Evolutionary conservation across 2,113 vertebrate genomes (phyloP).

Genomic region (Tylochromis polylepis): DNA sequence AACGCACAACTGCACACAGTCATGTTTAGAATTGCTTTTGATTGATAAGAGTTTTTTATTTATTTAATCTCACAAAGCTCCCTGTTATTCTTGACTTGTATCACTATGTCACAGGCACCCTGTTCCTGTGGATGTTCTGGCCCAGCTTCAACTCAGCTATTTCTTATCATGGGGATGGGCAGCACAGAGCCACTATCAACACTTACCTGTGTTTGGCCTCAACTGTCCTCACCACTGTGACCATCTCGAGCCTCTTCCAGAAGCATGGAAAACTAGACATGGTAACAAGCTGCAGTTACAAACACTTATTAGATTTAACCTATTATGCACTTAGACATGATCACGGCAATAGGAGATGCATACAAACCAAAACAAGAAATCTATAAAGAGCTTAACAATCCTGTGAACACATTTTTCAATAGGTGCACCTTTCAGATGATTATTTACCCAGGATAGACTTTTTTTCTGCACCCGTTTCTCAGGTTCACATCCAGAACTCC

Average conservation of each 20-base stretch:
- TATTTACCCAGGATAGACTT: not conserved
- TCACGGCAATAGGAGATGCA: not conserved
- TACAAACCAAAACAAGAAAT: not conserved
- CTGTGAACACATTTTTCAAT: rapidly evolving
- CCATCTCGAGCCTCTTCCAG: conserved; percentile 85
- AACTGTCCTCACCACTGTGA: conserved; percentile 84
- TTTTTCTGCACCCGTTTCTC: not conserved
- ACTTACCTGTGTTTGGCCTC: conserved; percentile 90
- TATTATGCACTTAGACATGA: not conserved
- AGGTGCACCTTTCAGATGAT: not conserved
- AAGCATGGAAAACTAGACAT: conserved; percentile 93
- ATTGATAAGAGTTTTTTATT: rapidly evolving
- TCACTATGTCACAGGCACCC: conserved; percentile 75
- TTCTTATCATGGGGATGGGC: conserved; percentile 83
- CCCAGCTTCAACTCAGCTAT: conserved; percentile 96
- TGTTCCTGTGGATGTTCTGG: conserved; percentile 98
- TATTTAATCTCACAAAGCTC: not conserved
- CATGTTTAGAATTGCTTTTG: not conserved
- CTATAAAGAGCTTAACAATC: not conserved
- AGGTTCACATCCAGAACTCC: conserved; percentile 97
- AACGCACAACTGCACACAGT: rapidly evolving
- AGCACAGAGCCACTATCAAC: conserved; percentile 92
- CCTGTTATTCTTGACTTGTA: not conserved
- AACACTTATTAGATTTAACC: not conserved
- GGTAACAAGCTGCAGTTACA: conserved; percentile 65